Percentiles rank a stretch among this genome's conserved stretches.
phyloP scores from a whole-genome alignment of 2,113 vertebrate species.

The Steatornis caripensis region DNA sequence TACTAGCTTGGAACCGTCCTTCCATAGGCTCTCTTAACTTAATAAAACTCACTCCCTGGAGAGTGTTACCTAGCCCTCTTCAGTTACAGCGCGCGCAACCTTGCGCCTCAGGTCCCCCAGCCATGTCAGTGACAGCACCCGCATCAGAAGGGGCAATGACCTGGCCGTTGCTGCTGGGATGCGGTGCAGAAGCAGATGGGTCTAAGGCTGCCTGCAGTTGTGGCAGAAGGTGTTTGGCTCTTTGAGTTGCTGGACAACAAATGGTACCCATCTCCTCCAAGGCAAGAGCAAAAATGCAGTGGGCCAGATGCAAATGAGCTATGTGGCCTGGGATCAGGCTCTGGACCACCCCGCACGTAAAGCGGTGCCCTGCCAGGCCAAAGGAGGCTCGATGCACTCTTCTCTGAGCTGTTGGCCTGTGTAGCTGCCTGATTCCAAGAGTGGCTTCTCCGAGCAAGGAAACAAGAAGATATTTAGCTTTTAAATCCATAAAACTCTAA shows the following conservation, averaged over 20 bases:
- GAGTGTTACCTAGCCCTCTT: not conserved
- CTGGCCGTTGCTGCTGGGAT: not conserved
- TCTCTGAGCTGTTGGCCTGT: not conserved
- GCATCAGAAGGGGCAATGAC: not conserved
- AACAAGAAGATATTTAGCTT: not conserved
- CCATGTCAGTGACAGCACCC: not conserved
- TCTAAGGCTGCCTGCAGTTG: not conserved
- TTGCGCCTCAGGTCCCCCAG: not conserved
- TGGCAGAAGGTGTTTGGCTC: not conserved
- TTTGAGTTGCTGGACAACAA: not conserved
- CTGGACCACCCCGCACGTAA: not conserved
- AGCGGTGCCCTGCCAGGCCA: not conserved
- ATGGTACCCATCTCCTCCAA: not conserved
- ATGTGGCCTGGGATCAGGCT: not conserved
- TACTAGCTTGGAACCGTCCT: not conserved
- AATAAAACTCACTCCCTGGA: not conserved
- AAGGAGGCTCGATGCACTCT: not conserved
- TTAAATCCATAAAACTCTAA: not conserved
- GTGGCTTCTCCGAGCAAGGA: not conserved
- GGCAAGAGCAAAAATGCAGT: not conserved
- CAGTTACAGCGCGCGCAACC: not conserved
- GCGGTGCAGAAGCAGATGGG: not conserved
- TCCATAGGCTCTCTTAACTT: not conserved
- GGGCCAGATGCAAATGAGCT: not conserved
- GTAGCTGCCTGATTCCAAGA: not conserved